phyloP scores from a whole-genome alignment of 2,113 vertebrate genomes.

The Limnothrissa miodon region DNA sequence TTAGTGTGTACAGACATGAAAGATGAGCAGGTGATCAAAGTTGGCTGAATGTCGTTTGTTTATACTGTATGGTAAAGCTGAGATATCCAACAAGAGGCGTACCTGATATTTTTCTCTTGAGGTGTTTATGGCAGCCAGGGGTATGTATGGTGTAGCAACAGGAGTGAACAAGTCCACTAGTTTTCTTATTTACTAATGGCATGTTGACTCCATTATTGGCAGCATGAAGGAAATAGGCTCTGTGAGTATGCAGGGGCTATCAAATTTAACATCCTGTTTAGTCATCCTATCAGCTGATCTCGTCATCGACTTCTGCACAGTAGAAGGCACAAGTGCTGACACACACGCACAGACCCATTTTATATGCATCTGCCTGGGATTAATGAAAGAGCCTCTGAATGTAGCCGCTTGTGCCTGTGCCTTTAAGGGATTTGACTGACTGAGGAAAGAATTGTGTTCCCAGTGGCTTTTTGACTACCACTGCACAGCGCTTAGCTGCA shows the following conservation, averaged over 20 bases:
- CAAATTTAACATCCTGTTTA: background rate
- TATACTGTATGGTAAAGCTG: background rate
- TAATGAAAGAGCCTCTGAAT: background rate
- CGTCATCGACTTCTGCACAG: background rate
- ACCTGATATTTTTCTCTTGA: background rate
- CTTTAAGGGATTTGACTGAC: too few relatives aligned
- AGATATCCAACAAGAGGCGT: background rate
- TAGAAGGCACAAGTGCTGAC: too few relatives aligned
- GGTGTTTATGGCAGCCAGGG: background rate
- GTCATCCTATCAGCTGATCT: constrained; percentile 7
- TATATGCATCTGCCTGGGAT: background rate
- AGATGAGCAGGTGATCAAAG: background rate
- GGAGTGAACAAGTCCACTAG: background rate
- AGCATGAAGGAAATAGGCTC: background rate
- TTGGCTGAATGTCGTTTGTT: background rate
- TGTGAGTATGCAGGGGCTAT: background rate
- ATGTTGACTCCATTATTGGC: background rate
- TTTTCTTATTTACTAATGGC: background rate
- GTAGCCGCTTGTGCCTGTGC: background rate
- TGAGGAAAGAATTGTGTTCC: background rate
- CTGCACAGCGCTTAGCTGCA: background rate
- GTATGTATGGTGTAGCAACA: background rate
- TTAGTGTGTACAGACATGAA: background rate
- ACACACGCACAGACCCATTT: too few relatives aligned
- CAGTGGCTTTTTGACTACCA: background rate